Evolutionary conservation across 2,797 vertebrate genomes (phyloP), one percentile per base, ranked within the genome.

Genomic region (Melanotaenia trifasciata): DNA sequence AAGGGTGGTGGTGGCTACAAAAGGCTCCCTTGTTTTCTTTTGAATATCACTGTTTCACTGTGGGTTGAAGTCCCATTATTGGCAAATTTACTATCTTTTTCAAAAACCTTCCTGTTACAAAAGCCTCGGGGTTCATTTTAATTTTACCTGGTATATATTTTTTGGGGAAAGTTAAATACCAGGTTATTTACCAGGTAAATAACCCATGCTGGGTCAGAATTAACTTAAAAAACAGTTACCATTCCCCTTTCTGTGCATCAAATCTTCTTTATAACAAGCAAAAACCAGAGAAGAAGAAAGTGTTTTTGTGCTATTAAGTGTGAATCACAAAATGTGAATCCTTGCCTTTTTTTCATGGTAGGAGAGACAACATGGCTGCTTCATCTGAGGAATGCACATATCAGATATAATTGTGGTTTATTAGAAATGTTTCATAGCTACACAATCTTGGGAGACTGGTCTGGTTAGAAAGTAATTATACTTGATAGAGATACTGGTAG

Each of bases 401-500:
- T 58, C 28, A 68, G 20, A 40, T 11, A 10, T 35, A 58, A 47
- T 32, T 33, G 38, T 33, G n/a, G 12, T 56, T 58, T 58, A 40
- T 20, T 24, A 58, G n/a, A 68, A 68, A 32, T 35, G 28, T 32
- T 57, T 32, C 53, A 53, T 26, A 36, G 24, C 36, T 57, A 33
- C 18, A 58, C 9, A 57, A 57, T 40, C 51, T 56, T 30, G 20
- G 24, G 28, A n/a, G 33, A n/a, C 18, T 30, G 5, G 18, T 38
- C 10, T 14, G 53, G 26, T 14, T 24, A 58, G 54, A 33, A 58
- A 3, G 45, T 58, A 11, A 45, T 58, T 58, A 9, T 16, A 58
- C 54, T 58, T 45, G 26, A 45, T 47, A 67, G 28, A 32, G 26
- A 67, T 50, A 53, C 47, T 35, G n/a, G 47, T 16, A 4, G 38